Conservation (phyloP, 2,888 invertebrate species). For the Meliscaeva auricollis region DNA sequence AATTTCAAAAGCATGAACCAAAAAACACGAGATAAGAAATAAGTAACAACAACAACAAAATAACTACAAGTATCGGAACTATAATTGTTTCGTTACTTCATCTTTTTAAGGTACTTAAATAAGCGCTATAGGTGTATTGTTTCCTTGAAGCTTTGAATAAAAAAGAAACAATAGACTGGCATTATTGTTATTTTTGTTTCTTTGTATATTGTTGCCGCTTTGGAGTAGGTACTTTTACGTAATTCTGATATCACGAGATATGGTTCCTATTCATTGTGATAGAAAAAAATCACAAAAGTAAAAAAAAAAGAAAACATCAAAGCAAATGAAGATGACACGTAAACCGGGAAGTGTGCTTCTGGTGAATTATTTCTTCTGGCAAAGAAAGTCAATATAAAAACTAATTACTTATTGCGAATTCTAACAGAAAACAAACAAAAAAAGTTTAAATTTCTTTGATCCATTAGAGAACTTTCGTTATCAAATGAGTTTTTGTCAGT, state of each 20-base stretch:
- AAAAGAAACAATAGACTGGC: slow-evolving; percentile 41
- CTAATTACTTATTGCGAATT: too few relatives aligned
- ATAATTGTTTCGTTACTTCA: slow-evolving; percentile 66
- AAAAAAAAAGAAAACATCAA: not conserved
- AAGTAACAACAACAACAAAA: not conserved
- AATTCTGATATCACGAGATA: slow-evolving; percentile 65
- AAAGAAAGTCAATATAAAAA: too few relatives aligned
- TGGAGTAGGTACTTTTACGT: slow-evolving; percentile 49
- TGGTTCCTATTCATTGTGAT: slow-evolving; percentile 61
- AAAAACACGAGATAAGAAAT: slow-evolving; percentile 7
- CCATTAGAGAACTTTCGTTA: too few relatives aligned
- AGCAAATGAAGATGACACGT: not conserved
- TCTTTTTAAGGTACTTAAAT: slow-evolving; percentile 52
- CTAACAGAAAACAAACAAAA: too few relatives aligned
- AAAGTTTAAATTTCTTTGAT: too few relatives aligned
- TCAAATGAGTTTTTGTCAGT: too few relatives aligned
- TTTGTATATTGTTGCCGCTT: not conserved
- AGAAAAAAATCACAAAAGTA: too few relatives aligned
- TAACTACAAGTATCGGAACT: slow-evolving; percentile 19
- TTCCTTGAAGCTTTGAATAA: not conserved
- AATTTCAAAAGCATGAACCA: slow-evolving; percentile 64
- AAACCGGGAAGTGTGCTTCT: slow-evolving; percentile 16
- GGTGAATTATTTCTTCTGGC: too few relatives aligned
- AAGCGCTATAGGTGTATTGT: slow-evolving; percentile 32
- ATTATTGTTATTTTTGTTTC: too few relatives aligned